A percentile compares a stretch with the other conserved stretches of the same genome.
phyloP scores from a whole-genome alignment of 2,888 invertebrate species.

The Drosophila aldrichi region DNA sequence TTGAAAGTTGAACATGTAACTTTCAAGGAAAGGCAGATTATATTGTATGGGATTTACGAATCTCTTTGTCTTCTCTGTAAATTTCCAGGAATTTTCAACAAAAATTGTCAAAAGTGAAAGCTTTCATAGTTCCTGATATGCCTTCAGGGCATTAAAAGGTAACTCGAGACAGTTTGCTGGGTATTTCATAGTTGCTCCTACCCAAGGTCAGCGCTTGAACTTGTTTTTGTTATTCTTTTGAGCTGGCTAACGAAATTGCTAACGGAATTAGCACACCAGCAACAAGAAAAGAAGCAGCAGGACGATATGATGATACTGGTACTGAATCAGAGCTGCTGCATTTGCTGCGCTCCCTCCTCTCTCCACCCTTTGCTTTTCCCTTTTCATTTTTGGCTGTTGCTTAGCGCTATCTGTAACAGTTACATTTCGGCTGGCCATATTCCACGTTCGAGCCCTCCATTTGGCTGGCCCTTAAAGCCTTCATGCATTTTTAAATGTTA shows the following conservation, averaged over 20 bases:
- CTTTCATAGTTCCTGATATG: not conserved
- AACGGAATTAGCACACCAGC: slow-evolving; percentile 68
- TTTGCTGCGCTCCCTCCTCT: slow-evolving; percentile 2
- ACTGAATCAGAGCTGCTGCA: slow-evolving; percentile 38
- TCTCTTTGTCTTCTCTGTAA: not conserved
- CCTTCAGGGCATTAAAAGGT: not conserved
- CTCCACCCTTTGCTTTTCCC: not conserved
- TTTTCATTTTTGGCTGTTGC: slow-evolving; percentile 21
- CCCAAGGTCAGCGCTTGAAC: not conserved
- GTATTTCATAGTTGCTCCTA: not conserved
- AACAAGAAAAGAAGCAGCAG: slow-evolving; percentile 12
- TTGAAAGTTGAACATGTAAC: no score
- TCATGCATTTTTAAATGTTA: slow-evolving; percentile 76
- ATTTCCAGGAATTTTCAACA: not conserved
- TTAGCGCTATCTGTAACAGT: slow-evolving; percentile 52
- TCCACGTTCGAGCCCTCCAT: slow-evolving; percentile 24
- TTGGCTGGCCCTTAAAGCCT: slow-evolving; percentile 51
- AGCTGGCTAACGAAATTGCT: slow-evolving; percentile 62
- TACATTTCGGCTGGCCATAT: slow-evolving; percentile 47
- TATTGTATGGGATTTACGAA: no score
- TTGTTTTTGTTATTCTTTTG: slow-evolving; percentile 27
- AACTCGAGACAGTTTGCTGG: not conserved
- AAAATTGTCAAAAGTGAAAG: not conserved
- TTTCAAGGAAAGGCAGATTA: no score
- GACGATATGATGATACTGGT: slow-evolving; percentile 41